Conservation (phyloP, 1,140 invertebrate genomes). For the fruit fly (Drosophila melanogaster) region DNA sequence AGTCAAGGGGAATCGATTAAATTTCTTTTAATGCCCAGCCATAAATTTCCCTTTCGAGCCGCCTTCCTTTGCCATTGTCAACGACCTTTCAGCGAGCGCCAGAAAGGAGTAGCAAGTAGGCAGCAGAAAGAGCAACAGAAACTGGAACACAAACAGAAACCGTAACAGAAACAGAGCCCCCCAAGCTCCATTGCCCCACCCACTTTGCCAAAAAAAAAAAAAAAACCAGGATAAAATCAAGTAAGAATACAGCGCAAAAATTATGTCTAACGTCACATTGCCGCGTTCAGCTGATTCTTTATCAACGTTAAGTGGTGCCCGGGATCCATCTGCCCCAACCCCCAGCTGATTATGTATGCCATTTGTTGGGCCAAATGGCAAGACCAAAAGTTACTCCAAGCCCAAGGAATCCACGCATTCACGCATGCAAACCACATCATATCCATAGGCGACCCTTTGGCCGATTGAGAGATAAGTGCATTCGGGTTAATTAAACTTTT, state of each 20-base stretch:
- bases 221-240: conserved; percentile 12
- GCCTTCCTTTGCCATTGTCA: conserved; percentile 53
- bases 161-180: not conserved
- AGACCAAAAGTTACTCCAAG: conserved; percentile 16
- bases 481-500: conserved; percentile 3
- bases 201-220: not conserved
- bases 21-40: conserved; percentile 73
- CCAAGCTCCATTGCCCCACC: not conserved
- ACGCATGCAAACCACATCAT: conserved; percentile 23
- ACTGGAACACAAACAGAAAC: conserved; percentile 36
- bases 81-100: conserved; percentile 66
- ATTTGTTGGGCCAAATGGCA: conserved; percentile 34
- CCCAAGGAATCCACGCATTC: conserved; percentile 5
- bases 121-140: conserved; percentile 34
- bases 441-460: conserved; percentile 8
- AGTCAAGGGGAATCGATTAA: conserved; percentile 69
- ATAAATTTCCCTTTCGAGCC: conserved; percentile 64
- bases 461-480: conserved; percentile 4
- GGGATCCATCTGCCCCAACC: conserved; percentile 25
- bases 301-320: conserved; percentile 70
- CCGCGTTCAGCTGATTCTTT: conserved; percentile 65
- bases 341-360: conserved; percentile 43
- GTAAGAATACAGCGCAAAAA: conserved; percentile 48
- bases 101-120: not conserved
- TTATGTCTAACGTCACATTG: conserved; percentile 71